Base-by-base conservation (phyloP, 2,113 vertebrate genomes). In the Sylvicapra grimmia region DNA sequence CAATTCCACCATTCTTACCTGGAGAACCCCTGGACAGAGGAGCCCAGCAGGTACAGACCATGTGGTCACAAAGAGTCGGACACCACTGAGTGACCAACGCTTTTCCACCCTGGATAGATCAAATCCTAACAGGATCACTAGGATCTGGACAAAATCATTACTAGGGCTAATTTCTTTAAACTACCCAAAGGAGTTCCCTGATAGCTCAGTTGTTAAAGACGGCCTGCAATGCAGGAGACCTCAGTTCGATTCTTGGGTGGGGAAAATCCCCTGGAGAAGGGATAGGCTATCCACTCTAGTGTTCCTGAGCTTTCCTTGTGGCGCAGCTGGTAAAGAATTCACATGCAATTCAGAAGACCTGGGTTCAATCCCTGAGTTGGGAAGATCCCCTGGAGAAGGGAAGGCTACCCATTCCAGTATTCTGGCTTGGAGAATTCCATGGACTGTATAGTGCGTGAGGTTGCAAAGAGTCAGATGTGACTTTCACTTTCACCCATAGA, bases 361-460 rank as follows among this genome's bases (percentile, higher is more conserved):
- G 19, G 68, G 68, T 40, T 75, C n/a, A 75, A 0, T 75, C 19
- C 68, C 68, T 40, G 68, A 36, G 68, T 12, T 40, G n/a, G 68
- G 19, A 75, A 75, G n/a, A 23, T 40, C 10, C 68, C 19, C n/a
- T 75, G 68, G 68, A 23, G 68, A 23, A 72, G 21, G 10, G n/a
- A 40, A 72, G 19, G n/a, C n/a, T 72, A 72, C 68, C n/a, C 68
- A 72, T 21, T 23, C 19, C n/a, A 40, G n/a, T 23, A 72, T 23
- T 13, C n/a, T 72, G n/a, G 68, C n/a, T 11, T 72, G n/a, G 21
- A 72, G n/a, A 72, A 72, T 72, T 40, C n/a, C 68, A 40, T 23
- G 19, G 68, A 40, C n/a, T 72, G 0, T 12, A 40, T 0, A 40
- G 5, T 13, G 19, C 3, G 0, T 40, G 19, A 10, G n/a, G 8